Base-by-base conservation (phyloP, 1,140 invertebrate species). In the Lordiphosa collinella region DNA sequence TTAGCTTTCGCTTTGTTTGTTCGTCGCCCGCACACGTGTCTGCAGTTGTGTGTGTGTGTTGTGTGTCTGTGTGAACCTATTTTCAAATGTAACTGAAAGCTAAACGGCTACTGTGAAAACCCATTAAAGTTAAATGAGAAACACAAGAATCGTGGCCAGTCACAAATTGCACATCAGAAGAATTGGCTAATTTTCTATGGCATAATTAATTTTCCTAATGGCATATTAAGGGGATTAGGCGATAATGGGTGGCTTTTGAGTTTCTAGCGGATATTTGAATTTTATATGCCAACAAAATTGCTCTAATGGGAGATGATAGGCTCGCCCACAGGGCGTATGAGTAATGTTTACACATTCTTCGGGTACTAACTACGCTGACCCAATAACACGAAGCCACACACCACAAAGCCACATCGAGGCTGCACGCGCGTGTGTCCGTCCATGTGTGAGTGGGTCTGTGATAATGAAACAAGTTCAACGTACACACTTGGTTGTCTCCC, bases 351-450 rank as follows among this genome's bases (percentile, higher is more conserved):
- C 0, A 25, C 6, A 25, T 25, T 25, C 22, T 25, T 25, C 22
- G 6, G 22, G 5, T 25, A 7, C 76, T 80, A 82, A 80, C 82
- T 80, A 25, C 22, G 71, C 51, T 82, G 76, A 70, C 76, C 75
- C 75, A 80, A 70, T 82, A 80, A 62, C 62, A 76, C 41, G 54
- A 54, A 62, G 65, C 43, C 76, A 73, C 68, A 80, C 75, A 59
- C 43, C 76, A 73, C 68, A 80, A 69, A 59, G 50, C 52, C 3
- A 18, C 18, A 18, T 18, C 18, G 1, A 7, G 22, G 22, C 22
- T 60, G 59, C 76, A 82, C 62, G 78, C 78, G 76, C 76, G 52
- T 57, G 54, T 53, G 12, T 56, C 66, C 59, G 25, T 35, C 34
- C 5, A 34, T 58, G 49, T 61, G 40, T 37, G 52, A 31, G 46